phyloP scores from a whole-genome alignment of 2,888 invertebrate genomes.

The Alsophila aescularia region DNA sequence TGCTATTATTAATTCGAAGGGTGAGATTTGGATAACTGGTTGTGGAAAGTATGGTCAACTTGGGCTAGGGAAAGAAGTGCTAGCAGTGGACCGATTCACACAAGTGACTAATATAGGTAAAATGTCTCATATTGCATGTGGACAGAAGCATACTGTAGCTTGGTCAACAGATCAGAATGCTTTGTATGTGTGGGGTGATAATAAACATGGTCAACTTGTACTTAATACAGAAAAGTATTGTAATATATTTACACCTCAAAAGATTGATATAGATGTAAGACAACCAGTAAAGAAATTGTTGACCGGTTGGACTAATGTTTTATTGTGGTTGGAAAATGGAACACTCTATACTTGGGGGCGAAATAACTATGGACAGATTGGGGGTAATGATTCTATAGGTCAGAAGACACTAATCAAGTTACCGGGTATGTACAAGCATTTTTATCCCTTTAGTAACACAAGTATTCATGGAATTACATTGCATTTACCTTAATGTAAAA shows the following conservation, averaged over 20 bases:
- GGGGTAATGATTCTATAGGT: slow-evolving; percentile 65
- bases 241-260: slow-evolving; percentile 80
- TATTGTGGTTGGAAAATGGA: slow-evolving; percentile 86
- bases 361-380: slow-evolving; percentile 92
- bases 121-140: slow-evolving; percentile 88
- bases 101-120: slow-evolving; percentile 82
- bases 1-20: slow-evolving; percentile 86
- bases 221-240: slow-evolving; percentile 79
- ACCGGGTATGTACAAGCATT: slow-evolving; percentile 60
- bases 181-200: slow-evolving; percentile 92
- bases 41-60: slow-evolving; percentile 88
- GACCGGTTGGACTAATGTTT: slow-evolving; percentile 92
- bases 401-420: slow-evolving; percentile 62
- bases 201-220: slow-evolving; percentile 92
- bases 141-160: slow-evolving; percentile 91
- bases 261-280: slow-evolving; percentile 82
- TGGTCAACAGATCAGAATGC: slow-evolving; percentile 82
- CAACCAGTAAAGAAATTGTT: slow-evolving; percentile 83
- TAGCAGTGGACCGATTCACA: slow-evolving; percentile 71
- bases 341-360: slow-evolving; percentile 91
- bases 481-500: too few relatives aligned
- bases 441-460: background rate
- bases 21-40: slow-evolving; percentile 86
- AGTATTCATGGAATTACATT: background rate
- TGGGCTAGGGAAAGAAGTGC: slow-evolving; percentile 78